Evolutionary conservation across 2,888 invertebrate genomes (phyloP).

Genomic region (Philhelius pedissequus): DNA sequence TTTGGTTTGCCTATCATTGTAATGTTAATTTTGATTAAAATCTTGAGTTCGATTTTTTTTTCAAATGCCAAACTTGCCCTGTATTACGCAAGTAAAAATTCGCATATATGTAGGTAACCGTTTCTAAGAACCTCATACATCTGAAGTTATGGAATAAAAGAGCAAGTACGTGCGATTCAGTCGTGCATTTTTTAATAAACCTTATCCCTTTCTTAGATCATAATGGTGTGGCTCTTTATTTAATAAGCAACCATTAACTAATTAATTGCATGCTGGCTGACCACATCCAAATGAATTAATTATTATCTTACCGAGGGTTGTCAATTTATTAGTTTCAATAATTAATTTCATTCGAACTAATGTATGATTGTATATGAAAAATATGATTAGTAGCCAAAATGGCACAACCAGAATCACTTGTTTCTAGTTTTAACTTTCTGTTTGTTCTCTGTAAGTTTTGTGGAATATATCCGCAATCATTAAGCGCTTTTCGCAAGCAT

Average conservation of each 20-base stretch:
- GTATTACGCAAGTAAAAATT: too few relatives aligned
- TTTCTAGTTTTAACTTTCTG: constrained; percentile 73
- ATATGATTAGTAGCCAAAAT: constrained; percentile 25
- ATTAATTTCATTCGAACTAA: not conserved
- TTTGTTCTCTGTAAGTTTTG: constrained; percentile 76
- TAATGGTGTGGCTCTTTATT: not conserved
- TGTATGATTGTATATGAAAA: not conserved
- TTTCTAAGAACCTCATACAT: too few relatives aligned
- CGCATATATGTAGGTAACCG: too few relatives aligned
- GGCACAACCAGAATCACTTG: constrained; percentile 70
- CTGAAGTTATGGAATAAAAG: too few relatives aligned
- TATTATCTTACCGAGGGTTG: not conserved
- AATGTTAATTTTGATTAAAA: too few relatives aligned
- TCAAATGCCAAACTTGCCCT: too few relatives aligned
- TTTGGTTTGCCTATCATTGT: too few relatives aligned
- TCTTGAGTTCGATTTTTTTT: too few relatives aligned
- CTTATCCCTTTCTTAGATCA: not conserved
- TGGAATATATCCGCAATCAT: constrained; percentile 76
- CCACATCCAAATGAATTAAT: not conserved
- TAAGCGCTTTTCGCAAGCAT: constrained; percentile 71
- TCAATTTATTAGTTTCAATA: not conserved
- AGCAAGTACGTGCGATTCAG: too few relatives aligned
- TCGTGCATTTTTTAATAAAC: too few relatives aligned
- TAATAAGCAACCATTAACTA: not conserved
- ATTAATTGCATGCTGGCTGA: not conserved